Evolutionary conservation across 2,888 invertebrate genomes (phyloP), one percentile per base, ranked within the genome.

Genomic region (Galerucella calmariensis): DNA sequence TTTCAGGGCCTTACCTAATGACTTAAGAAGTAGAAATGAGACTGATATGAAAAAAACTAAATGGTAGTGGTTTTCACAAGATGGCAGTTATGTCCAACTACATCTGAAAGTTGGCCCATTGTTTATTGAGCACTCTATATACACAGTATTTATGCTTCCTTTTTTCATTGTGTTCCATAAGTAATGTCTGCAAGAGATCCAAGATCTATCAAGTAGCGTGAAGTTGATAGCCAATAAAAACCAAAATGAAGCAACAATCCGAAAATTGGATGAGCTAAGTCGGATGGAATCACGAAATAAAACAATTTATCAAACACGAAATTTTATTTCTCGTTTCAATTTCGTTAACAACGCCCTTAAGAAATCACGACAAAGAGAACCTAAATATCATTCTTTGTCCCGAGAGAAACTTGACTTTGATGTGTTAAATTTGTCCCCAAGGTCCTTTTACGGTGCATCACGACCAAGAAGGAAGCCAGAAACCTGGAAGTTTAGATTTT

Each of bases 401-500:
- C 62, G 14, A 16, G 62, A 62, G 56, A 14, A 62, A 41, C 62
- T 62, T 62, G 62, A 62, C 63, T 65, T 65, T 65, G 63, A 46
- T 46, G 63, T 46, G 63, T 65, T 46, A 65, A 65, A 65, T 65
- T 11, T 65, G 63, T 65, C 63, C 46, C 63, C 20, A 20, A 65
- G 46, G 63, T 44, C 63, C 41, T 65, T 65, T 65, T 65, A 41
- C 63, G 46, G 12, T 65, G 63, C 63, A 65, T 41, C 63, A 41
- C 35, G 41, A 62, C 41, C 10, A 41, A 41, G n/a, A 14, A 41
- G 41, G 62, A 62, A 62, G 62, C 62, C 41, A 62, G 41, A 62
- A 62, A 62, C 62, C 41, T 62, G 61, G 27, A 41, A 62, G 62
- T 41, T 62, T 62, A 62, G 62, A 62, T 62, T 62, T 62, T 62